Evolutionary conservation across 2,113 vertebrate genomes (phyloP), one percentile per base, ranked within the genome.

Genomic region (Brachyhypopomus occidentalis): DNA sequence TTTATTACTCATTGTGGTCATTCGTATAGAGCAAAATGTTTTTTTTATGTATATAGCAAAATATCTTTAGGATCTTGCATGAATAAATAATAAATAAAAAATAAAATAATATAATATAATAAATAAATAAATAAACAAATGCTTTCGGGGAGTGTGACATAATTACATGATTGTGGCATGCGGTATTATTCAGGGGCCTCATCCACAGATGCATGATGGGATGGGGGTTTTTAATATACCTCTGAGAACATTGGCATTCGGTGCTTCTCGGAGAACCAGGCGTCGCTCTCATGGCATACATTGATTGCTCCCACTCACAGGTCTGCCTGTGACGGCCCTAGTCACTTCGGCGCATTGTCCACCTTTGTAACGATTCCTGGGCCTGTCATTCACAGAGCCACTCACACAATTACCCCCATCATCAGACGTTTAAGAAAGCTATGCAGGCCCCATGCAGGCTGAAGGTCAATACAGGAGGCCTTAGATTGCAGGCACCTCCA

Each of bases 281-380:
- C 77, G 34, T 55, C 2, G n/a, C 25, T 69, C 75, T 20, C 59
- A 41, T 72, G 52, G 11, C 60, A 2, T n/a, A 55, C 81, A 79
- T 41, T 75, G 78, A 78, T 79, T 52, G 64, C 75, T 74, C 52
- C 41, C 59, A 67, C 70, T 82, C 22, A 52, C 60, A 66, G 71
- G 69, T 34, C 71, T 75, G 77, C 19, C 25, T 75, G 19, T 48
- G 75, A 77, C 67, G 72, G 71, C 69, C 67, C 36, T 70, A 69
- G 83, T 72, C 58, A 27, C 75, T n/a, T 71, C 52, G 80, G 71
- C 14, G 3, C 71, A 84, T 79, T 79, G 69, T 82, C 83, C 83
- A 77, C 81, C 82, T 88, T 84, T 86, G 82, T 83, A 75, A 82
- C 86, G 84, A 89, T 81, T 87, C 90, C 84, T 81, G 69, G 80